Evolutionary conservation across 2,113 vertebrate species (phyloP).

Genomic region (Datnioides undecimradiatus): DNA sequence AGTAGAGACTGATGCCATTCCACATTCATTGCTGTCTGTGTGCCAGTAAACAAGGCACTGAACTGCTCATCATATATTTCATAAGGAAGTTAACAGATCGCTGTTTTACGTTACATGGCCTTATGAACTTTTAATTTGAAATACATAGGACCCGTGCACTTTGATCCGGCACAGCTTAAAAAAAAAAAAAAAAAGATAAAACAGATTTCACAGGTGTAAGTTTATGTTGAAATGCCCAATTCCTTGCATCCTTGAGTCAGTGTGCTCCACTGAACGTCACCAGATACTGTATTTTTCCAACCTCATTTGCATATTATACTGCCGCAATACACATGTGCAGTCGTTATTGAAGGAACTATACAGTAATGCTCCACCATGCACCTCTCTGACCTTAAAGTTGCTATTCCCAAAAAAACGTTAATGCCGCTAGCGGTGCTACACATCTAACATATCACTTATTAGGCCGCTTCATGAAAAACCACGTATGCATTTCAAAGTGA

Average conservation of each 20-base stretch:
- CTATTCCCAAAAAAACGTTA: neutral
- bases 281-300: conserved; percentile 5
- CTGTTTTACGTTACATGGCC: neutral
- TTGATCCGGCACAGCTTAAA: neutral
- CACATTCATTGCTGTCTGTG: neutral
- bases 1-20: neutral
- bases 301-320: conserved; percentile 5
- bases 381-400: neutral
- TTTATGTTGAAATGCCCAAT: neutral
- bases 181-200: conserved; percentile 9
- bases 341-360: neutral
- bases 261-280: neutral
- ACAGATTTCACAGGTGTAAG: neutral
- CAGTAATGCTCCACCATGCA: conserved; percentile 38
- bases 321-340: conserved; percentile 29
- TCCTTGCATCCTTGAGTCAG: no score
- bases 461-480: conserved; percentile 29
- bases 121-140: neutral
- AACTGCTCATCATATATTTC: conserved; percentile 5
- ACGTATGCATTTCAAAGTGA: conserved; percentile 19
- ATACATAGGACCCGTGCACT: neutral
- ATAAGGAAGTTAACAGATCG: neutral
- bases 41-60: conserved; percentile 43
- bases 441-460: conserved; percentile 15
- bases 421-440: conserved; percentile 34